Base-by-base conservation (phyloP, 2,888 invertebrate genomes). In the Xestia xanthographa region DNA sequence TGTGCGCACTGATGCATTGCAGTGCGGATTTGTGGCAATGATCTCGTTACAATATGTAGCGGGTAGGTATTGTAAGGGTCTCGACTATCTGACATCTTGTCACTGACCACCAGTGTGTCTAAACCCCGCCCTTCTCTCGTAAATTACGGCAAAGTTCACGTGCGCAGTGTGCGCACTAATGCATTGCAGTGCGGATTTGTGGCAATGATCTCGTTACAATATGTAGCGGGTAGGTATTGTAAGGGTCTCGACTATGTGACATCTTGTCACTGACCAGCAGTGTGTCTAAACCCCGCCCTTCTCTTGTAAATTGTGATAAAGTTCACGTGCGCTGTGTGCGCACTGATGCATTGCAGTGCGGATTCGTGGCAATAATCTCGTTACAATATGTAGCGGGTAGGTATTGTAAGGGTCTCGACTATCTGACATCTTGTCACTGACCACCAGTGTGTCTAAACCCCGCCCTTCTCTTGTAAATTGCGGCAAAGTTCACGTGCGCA, bases 121-220 rank as follows among this genome's bases (percentile, higher is more conserved):
- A 11, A 34, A 17, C 14, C 48, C 0, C 6, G 81, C 84, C 74
- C 0, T 4, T n/a, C 73, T 62, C 82, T 78, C 75, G 5, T 80
- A 48, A 50, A 74, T 76, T 77, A 68, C 5, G 11, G 22, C 58
- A 14, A 0, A 66, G 38, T 17, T 73, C 79, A 80, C 71, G 78
- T 71, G 67, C 67, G 56, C 66, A 78, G 53, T 79, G 78, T 71
- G 67, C 67, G 56, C 66, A 78, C 56, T 79, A 77, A 84, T 86
- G 82, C 85, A 79, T 79, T 83, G 80, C 84, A 75, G 72, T 70
- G 26, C 66, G 68, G 75, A 84, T 82, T 83, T 75, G 75, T 78
- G 77, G 82, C 86, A 82, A 74, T 88, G 84, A 82, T 82, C 80
- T 81, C 75, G 66, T 84, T 85, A 79, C 43, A 73, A 60, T 69